Evolutionary conservation across 2,888 invertebrate genomes (phyloP), one percentile per base, ranked within the genome.

Genomic region (Pristionchus mayeri): DNA sequence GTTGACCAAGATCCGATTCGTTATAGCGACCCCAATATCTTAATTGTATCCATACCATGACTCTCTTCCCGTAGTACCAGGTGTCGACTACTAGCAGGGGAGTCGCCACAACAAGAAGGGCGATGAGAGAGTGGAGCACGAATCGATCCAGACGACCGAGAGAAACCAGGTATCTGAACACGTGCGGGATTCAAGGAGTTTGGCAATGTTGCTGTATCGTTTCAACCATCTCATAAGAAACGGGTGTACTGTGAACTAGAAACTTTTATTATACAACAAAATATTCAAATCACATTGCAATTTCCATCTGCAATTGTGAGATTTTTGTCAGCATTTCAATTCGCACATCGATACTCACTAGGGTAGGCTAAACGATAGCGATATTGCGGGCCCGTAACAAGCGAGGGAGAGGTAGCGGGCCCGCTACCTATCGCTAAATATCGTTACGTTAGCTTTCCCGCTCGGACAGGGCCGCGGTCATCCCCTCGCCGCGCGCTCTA

Each of bases 1-100:
- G n/a, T 54, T 54, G 2, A 7, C 54, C 18, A 54, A 54, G n/a
- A 18, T 6, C 13, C 6, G 13, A 44, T 44, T 13, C 44, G 13
- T 44, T 44, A n/a, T n/a, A n/a, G n/a, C 44, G 7, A 44, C 44
- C 13, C n/a, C 54, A 54, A 3, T 18, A 16, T 54, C 54, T 16
- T 18, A 7, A 21, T 18, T 21, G 13, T 21, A 54, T 54, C 54
- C 11, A 16, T n/a, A 88, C 89, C 82, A 98, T 94, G 0, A 96
- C 96, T 3, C 96, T 92, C 91, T 95, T 95, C 0, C 98, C 98
- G 93, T 96, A 99, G 93, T 96, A 96, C 93, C 95, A 95, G 0
- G 96, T 95, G 94, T 99, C 99, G 54, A 97, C 95, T 85, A 95
- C 93, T 60, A 96, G 94, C 94, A 97, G 85, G 1, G 83, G 83